Evolutionary conservation across 2,113 vertebrate genomes (phyloP).

Genomic region (Spea bombifrons): DNA sequence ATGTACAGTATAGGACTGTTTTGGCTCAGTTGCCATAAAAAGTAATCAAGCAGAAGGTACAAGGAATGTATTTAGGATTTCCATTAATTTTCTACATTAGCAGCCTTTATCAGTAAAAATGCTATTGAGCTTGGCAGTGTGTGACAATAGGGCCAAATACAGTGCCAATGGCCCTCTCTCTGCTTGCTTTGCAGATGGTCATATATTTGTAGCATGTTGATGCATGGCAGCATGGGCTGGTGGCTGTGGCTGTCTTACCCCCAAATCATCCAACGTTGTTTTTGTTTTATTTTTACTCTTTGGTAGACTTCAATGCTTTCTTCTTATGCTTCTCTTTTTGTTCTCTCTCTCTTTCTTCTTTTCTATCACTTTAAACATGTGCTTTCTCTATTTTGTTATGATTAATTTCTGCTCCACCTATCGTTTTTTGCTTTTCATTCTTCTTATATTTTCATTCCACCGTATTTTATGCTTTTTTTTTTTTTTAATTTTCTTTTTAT

Average conservation of each 20-base stretch:
- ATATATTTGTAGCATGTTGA: conserved; percentile 66
- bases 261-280: conserved; percentile 73
- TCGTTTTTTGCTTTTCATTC: conserved; percentile 57
- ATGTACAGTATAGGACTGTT: too few species aligned
- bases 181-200: conserved; percentile 67
- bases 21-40: too few species aligned
- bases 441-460: conserved; percentile 48
- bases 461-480: conserved; percentile 56
- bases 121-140: neutral
- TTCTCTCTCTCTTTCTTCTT: conserved; percentile 70
- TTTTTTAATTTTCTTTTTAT: conserved; percentile 19
- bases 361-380: conserved; percentile 59
- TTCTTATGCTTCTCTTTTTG: conserved; percentile 83
- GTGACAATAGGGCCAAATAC: conserved; percentile 70
- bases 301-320: conserved; percentile 70
- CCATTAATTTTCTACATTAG: too few species aligned
- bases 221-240: conserved; percentile 69
- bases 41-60: too few species aligned
- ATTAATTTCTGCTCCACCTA: conserved; percentile 11
- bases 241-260: conserved; percentile 52
- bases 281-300: conserved; percentile 74
- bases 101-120: neutral
- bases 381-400: conserved; percentile 64
- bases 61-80: too few species aligned
- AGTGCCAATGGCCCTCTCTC: conserved; percentile 74